Conservation (phyloP, 2,113 vertebrate species). For the Chlamydotis undulata region DNA sequence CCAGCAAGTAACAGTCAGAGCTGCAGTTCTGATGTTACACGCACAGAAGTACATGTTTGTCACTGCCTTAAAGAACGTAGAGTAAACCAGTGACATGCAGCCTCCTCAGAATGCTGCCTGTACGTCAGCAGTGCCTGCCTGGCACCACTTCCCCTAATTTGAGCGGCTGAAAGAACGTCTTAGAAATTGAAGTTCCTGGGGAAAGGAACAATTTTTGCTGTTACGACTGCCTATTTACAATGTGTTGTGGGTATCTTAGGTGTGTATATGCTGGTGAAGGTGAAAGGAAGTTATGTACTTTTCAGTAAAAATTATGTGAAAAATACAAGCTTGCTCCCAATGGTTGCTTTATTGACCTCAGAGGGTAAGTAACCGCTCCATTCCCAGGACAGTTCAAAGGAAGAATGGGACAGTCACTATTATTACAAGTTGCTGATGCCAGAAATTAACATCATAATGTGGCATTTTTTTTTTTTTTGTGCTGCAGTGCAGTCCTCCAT, state of each 20-base stretch:
- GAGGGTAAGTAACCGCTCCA: not conserved
- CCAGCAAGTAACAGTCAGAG: not conserved
- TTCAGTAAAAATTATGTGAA: not conserved
- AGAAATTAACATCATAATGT: not conserved
- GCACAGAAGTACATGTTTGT: not conserved
- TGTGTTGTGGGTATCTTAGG: fast-evolving
- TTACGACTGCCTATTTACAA: fast-evolving
- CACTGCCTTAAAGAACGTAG: not conserved
- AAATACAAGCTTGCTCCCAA: not conserved
- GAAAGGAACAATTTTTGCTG: not conserved
- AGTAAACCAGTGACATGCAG: not conserved
- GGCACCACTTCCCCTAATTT: not conserved
- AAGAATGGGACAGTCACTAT: not conserved
- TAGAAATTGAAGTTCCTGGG: not conserved
- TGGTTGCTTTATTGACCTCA: not conserved
- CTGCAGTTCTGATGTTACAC: not conserved
- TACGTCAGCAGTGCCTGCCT: not conserved
- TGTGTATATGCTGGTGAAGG: not conserved
- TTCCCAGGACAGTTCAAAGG: not conserved
- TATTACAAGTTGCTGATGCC: not conserved
- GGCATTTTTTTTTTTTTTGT: not conserved
- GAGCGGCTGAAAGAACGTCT: not conserved
- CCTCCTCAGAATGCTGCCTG: not conserved
- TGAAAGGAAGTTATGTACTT: not conserved
- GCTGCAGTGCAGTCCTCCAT: not conserved